Evolutionary conservation across 2,797 vertebrate genomes (phyloP).

Genomic region (Anabas testudineus): DNA sequence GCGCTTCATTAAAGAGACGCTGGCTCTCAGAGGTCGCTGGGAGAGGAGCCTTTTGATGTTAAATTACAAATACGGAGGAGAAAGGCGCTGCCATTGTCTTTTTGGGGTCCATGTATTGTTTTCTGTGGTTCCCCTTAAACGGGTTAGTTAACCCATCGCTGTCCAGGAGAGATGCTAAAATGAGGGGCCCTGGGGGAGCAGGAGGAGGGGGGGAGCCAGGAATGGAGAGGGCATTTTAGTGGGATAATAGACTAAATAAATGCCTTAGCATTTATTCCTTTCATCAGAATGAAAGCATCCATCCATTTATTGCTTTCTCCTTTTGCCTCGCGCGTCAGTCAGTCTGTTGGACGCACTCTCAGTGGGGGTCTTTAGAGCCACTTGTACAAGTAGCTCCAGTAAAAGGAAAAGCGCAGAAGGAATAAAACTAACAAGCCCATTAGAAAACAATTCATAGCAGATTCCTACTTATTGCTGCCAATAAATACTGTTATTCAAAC

Average conservation of each 20-base stretch:
- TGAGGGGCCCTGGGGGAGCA: conserved; percentile 65
- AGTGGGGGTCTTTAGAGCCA: conserved; percentile 60
- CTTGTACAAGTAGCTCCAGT: conserved; percentile 51
- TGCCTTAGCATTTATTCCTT: conserved; percentile 79
- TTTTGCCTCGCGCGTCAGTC: conserved; percentile 67
- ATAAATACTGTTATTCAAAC: conserved; percentile 33
- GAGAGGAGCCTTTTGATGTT: conserved; percentile 89
- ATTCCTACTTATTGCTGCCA: conserved; percentile 31
- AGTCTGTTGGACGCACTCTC: conserved; percentile 64
- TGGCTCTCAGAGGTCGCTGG: conserved; percentile 86
- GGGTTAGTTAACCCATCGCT: conserved; percentile 85
- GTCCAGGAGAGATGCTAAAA: conserved; percentile 81
- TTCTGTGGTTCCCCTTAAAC: conserved; percentile 85
- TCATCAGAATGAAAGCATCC: conserved; percentile 84
- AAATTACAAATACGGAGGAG: conserved; percentile 89
- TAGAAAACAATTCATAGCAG: conserved; percentile 53
- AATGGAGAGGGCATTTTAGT: conserved; percentile 80
- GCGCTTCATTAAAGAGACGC: conserved; percentile 89
- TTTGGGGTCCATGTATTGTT: conserved; percentile 85
- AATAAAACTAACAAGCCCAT: conserved; percentile 66
- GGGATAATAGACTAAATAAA: conserved; percentile 82
- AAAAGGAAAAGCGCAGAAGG: conserved; percentile 56
- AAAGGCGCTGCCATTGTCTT: conserved; percentile 87
- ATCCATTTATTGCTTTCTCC: conserved; percentile 74
- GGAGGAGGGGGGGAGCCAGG: conserved; percentile 43